Evolutionary conservation across 2,113 vertebrate species (phyloP), one percentile per base, ranked within the genome.

Genomic region (Cricetomys ansorgei): DNA sequence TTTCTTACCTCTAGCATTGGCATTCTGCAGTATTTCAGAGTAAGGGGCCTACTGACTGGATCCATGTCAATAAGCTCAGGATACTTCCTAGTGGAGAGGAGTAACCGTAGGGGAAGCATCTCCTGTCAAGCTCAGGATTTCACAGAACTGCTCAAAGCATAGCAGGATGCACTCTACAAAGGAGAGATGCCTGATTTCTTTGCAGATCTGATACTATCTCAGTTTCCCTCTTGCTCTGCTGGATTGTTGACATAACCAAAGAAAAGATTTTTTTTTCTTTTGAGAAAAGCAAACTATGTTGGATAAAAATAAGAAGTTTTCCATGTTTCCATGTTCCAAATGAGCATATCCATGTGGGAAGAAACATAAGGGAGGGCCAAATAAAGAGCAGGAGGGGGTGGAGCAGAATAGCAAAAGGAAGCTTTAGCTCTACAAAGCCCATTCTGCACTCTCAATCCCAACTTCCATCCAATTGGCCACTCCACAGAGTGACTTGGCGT

Each of bases 311-410:
- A 83, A 79, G 40, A 81, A 88, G 9, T 27, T 77, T 43, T 65
- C 48, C n/a, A 23, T 94, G 34, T 87, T 94, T 65, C 43, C 27
- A 17, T 92, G 25, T 73, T 93, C 45, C 59, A 3, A 81, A 81
- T 55, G 76, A 85, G 80, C 23, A 27, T 37, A 86, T 34, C 81
- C 67, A 73, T 9, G 64, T 55, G 7, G 48, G 55, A 87, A 86
- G 48, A 91, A 88, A 83, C 45, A 87, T 27, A 67, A 89, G 57
- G 83, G 94, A 79, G 69, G 43, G 31, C 16, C 69, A 69, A 94
- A 65, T 73, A 40, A 89, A 84, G 40, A 40, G 67, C 57, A 37
- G 12, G 64, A 57, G 55, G 40, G 4, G 29, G 48, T 15, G n/a
- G 81, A 6, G 7, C 11, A 37, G 53, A 13, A 83, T 3, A 88